Percentiles rank a stretch among this genome's conserved stretches.
These are phyloP conservation scores for Podotricha telesiphe DNA, from an alignment of 2,888 invertebrate species.

Conservation along the genomic window DNA sequence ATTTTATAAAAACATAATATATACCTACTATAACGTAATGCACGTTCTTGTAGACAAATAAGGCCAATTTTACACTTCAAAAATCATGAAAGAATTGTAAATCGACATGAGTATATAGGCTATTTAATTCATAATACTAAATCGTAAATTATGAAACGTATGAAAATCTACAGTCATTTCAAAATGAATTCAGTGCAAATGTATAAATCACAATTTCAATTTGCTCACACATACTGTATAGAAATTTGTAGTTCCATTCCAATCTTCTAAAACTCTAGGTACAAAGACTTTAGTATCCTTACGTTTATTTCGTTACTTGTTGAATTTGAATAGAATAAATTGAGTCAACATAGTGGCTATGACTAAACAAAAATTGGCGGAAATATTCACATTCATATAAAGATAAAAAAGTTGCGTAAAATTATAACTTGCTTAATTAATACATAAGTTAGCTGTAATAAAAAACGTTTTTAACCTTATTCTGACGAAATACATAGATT, in stretches of 20 bases:
- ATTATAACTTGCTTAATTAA: too few relatives aligned
- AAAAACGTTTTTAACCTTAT: neutral
- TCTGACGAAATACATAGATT: neutral
- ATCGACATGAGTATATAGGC: neutral
- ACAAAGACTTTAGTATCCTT: slow-evolving; percentile 16
- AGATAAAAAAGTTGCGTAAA: too few relatives aligned
- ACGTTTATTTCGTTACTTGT: slow-evolving; percentile 20
- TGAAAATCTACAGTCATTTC: slow-evolving; percentile 12
- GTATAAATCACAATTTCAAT: slow-evolving; percentile 26
- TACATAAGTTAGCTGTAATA: too few relatives aligned
- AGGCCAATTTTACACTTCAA: slow-evolving; percentile 9
- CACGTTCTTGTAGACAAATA: neutral
- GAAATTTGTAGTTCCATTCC: slow-evolving; percentile 22
- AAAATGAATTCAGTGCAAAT: slow-evolving; percentile 11
- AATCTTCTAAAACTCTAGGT: slow-evolving; percentile 25
- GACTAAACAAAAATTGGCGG: neutral
- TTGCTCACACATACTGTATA: slow-evolving; percentile 12
- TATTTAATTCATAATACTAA: slow-evolving; percentile 11
- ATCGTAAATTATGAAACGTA: slow-evolving; percentile 12
- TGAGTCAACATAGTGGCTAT: neutral
- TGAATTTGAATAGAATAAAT: slow-evolving; percentile 17
- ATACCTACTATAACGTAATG: neutral
- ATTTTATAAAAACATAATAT: neutral
- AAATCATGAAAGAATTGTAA: neutral
- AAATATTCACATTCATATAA: too few relatives aligned